phyloP scores from a whole-genome alignment of 2,113 vertebrate genomes.

The Pseudois nayaur region DNA sequence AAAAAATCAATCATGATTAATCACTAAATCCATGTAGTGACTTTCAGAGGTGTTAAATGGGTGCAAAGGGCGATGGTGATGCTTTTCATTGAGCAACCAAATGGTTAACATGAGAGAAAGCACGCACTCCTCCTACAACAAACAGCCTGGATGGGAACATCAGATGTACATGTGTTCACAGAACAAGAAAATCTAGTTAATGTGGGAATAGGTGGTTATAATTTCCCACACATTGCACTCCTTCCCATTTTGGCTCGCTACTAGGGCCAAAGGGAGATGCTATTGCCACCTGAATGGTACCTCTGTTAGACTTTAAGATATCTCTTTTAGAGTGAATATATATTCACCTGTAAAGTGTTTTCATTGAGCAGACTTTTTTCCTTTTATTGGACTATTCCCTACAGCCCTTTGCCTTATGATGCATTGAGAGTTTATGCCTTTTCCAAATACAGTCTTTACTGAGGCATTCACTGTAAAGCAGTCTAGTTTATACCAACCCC shows the following conservation, averaged over 20 bases:
- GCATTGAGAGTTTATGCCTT: conserved; percentile 36
- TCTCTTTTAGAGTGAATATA: conserved; percentile 1
- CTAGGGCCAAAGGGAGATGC: background rate
- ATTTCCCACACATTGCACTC: background rate
- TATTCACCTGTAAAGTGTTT: conserved; percentile 18
- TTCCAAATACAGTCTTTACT: background rate
- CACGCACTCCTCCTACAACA: background rate
- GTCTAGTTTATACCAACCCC: background rate
- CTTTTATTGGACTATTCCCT: conserved; percentile 47
- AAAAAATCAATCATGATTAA: conserved; percentile 73
- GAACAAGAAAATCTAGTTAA: background rate
- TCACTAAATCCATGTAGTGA: conserved; percentile 65
- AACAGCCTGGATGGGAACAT: background rate
- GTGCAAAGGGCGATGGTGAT: background rate
- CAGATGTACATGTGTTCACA: background rate
- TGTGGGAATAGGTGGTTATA: background rate
- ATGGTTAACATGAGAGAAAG: background rate
- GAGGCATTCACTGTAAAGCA: background rate
- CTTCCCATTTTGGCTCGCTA: background rate
- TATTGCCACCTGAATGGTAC: background rate
- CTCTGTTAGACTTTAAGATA: conserved; percentile 22
- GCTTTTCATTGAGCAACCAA: conserved; percentile 16
- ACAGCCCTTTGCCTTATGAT: conserved; percentile 20
- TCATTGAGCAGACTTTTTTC: conserved; percentile 30
- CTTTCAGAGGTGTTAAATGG: conserved; percentile 58